Evolutionary conservation across 2,113 vertebrate species (phyloP).

Genomic region (Penelope pileata): DNA sequence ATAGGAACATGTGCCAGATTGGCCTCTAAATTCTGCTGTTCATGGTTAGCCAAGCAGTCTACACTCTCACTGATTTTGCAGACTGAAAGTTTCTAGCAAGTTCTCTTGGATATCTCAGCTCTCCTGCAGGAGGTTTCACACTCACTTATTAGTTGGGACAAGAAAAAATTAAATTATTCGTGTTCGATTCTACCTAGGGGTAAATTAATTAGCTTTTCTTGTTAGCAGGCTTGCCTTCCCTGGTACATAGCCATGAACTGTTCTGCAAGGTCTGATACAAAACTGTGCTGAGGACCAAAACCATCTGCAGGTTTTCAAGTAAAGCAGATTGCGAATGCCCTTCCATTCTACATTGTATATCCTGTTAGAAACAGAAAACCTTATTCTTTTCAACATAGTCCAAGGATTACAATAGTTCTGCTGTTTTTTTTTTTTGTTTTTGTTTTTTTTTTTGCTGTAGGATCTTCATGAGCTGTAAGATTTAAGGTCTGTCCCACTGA

Average conservation of each 20-base stretch:
- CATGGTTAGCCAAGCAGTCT: neutral
- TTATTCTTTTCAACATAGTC: conserved; percentile 21
- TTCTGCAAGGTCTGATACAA: neutral
- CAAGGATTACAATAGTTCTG: conserved; percentile 15
- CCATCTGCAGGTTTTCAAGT: neutral
- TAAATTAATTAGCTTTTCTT: neutral
- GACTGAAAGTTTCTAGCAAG: neutral
- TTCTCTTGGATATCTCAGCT: neutral
- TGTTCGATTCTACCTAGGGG: neutral
- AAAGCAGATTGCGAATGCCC: conserved; percentile 11
- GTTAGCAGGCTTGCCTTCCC: neutral
- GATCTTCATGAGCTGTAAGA: conserved; percentile 42
- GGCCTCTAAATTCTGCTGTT: conserved; percentile 6
- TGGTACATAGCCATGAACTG: neutral
- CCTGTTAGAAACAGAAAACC: neutral
- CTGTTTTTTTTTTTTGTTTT: conserved; percentile 13
- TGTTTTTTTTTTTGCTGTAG: neutral
- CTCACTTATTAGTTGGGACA: neutral
- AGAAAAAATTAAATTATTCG: neutral
- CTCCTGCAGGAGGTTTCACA: neutral
- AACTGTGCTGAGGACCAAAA: conserved; percentile 21
- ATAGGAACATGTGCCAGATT: rapidly evolving
- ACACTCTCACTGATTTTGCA: neutral
- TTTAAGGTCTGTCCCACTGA: conserved; percentile 38
- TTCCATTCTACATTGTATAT: neutral